Base-by-base conservation (phyloP, 2,888 invertebrate species). In the Aphidoletes aphidimyza region DNA sequence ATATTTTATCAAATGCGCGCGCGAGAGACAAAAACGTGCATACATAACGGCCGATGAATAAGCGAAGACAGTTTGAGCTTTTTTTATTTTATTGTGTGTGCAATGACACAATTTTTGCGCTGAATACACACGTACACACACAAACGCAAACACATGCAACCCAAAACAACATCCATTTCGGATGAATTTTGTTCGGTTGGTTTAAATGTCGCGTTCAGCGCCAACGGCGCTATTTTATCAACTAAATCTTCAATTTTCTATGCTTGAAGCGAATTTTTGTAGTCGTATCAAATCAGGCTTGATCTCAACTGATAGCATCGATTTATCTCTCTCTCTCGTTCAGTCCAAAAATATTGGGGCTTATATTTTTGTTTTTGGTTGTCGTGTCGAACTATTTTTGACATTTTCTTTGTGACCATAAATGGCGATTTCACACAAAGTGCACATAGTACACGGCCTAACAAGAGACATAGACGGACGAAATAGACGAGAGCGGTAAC, bases 61-160 rank as follows among this genome's bases (percentile, higher is more conserved):
- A 47, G 19, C 54, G 54, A 17, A 54, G 54, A 5, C 54, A 54
- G 54, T 54, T 11, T 11, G 5, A 54, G 26, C 54, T 54, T 54
- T 22, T 26, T 54, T 26, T n/a, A n/a, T n/a, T 22, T 54, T 54
- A 54, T 26, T 69, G 69, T 54, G 22, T 54, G 54, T 54, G 54
- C 54, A 54, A 54, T 54, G 54, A 54, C 54, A 54, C 54, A 54
- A 54, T 54, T 54, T n/a, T n/a, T n/a, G n/a, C n/a, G n/a, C 54
- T 54, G 54, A 54, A 39, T 39, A 5, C n/a, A n/a, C n/a, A n/a
- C n/a, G n/a, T n/a, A n/a, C n/a, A n/a, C n/a, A n/a, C n/a, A n/a
- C n/a, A n/a, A n/a, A n/a, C n/a, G n/a, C n/a, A n/a, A n/a, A n/a
- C n/a, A n/a, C n/a, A n/a, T n/a, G n/a, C n/a, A n/a, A n/a, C n/a